A percentile compares a stretch with the other conserved stretches of the same genome.
These are phyloP conservation scores for Montipora capricornis DNA, from an alignment of 64 coral and sea anemone genomes.

Conservation along the genomic window DNA sequence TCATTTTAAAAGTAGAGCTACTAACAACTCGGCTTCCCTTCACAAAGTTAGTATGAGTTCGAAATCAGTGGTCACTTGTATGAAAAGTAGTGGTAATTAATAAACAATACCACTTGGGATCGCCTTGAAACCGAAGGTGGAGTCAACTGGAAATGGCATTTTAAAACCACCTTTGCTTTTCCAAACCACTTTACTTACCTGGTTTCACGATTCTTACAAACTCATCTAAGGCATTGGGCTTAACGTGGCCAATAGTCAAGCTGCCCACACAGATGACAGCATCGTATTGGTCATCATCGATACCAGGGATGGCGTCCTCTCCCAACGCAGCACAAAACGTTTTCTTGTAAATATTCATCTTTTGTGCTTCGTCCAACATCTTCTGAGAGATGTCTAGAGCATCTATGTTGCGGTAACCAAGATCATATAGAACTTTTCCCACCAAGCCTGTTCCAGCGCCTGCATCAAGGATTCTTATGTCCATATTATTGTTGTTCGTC, in stretches of 20 bases:
- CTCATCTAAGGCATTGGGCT: conserved; percentile 54
- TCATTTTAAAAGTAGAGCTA: no score
- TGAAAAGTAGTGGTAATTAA: no score
- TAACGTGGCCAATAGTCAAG: conserved; percentile 56
- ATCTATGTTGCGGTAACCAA: conserved; percentile 63
- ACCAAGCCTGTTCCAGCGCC: conserved; percentile 75
- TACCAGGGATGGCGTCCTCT: conserved; percentile 20
- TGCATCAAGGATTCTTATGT: conserved; percentile 43
- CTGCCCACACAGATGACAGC: conserved; percentile 52
- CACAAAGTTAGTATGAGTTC: no score
- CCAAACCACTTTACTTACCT: background rate
- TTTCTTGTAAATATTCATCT: conserved; percentile 74
- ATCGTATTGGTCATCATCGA: conserved; percentile 58
- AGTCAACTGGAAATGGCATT: no score
- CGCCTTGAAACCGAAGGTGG: no score
- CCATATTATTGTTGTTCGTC: background rate
- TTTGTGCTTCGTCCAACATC: conserved; percentile 69
- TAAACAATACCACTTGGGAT: no score
- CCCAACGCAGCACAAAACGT: conserved; percentile 44
- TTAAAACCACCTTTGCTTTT: no score
- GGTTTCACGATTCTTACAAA: conserved; percentile 53
- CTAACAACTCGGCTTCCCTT: no score
- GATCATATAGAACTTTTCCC: conserved; percentile 18
- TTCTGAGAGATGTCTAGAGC: conserved; percentile 57
- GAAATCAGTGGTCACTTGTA: no score